These are phyloP conservation scores for Drosophila subquinaria DNA, from an alignment of 2,888 invertebrate genomes.

Conservation along the genomic window DNA sequence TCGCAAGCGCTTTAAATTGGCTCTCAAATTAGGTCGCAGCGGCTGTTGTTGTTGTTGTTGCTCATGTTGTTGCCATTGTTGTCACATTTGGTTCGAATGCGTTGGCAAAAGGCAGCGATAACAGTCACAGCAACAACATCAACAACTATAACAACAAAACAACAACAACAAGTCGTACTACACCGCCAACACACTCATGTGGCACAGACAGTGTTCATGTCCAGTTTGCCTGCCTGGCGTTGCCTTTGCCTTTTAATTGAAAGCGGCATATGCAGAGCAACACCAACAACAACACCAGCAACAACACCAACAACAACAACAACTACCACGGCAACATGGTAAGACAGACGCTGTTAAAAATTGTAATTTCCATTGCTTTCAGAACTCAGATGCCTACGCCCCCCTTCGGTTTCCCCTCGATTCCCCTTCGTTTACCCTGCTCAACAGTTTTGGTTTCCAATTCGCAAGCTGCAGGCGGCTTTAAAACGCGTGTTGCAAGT, in stretches of 20 bases:
- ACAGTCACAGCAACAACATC: conserved; percentile 17
- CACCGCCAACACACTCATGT: conserved; percentile 41
- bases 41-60: conserved; percentile 43
- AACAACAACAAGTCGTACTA: conserved; percentile 8
- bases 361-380: conserved; percentile 74
- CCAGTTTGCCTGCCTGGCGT: conserved; percentile 41
- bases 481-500: conserved; percentile 67
- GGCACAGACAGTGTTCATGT: conserved; percentile 38
- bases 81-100: conserved; percentile 74
- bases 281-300: conserved; percentile 28
- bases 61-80: conserved; percentile 65
- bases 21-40: conserved; percentile 65
- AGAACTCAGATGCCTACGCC: conserved; percentile 20
- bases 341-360: conserved; percentile 73
- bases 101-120: conserved; percentile 46
- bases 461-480: conserved; percentile 59
- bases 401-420: neutral
- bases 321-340: conserved; percentile 25
- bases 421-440: neutral
- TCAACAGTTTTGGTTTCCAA: conserved; percentile 34
- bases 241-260: conserved; percentile 77
- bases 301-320: conserved; percentile 20
- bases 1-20: conserved; percentile 66
- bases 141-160: conserved; percentile 38
- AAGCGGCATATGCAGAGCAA: conserved; percentile 75